phyloP scores from a whole-genome alignment of 2,888 invertebrate genomes.

The Automeris io region DNA sequence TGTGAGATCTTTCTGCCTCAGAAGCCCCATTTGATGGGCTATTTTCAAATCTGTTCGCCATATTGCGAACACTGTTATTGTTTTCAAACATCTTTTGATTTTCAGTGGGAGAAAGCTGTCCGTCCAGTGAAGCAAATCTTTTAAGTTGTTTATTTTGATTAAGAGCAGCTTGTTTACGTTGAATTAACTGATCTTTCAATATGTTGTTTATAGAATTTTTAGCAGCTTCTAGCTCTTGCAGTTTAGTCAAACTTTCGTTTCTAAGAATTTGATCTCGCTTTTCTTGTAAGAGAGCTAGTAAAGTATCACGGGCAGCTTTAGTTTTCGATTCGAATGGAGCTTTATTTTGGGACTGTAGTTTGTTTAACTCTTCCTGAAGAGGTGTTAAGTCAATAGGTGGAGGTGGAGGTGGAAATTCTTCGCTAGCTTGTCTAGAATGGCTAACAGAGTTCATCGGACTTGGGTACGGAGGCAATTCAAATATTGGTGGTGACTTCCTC shows the following conservation, averaged over 20 bases:
- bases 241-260: slow-evolving; percentile 46
- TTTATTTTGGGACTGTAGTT: slow-evolving; percentile 49
- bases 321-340: slow-evolving; percentile 17
- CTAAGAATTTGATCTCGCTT: slow-evolving; percentile 78
- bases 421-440: slow-evolving; percentile 91
- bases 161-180: slow-evolving; percentile 70
- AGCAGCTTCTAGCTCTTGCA: slow-evolving; percentile 41
- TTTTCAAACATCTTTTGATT: slow-evolving; percentile 32
- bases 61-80: slow-evolving; percentile 81
- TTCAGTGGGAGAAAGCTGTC: slow-evolving; percentile 50
- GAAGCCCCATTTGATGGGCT: slow-evolving; percentile 35
- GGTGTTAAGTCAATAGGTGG: slow-evolving; percentile 84
- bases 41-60: slow-evolving; percentile 88
- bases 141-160: slow-evolving; percentile 37
- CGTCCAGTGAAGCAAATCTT: slow-evolving; percentile 53
- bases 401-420: slow-evolving; percentile 94
- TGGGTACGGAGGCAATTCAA: slow-evolving; percentile 88
- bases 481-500: slow-evolving; percentile 59
- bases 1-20: slow-evolving; percentile 55
- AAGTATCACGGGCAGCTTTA: slow-evolving; percentile 56
- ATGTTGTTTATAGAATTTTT: slow-evolving; percentile 78
- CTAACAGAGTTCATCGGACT: slow-evolving; percentile 85
- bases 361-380: slow-evolving; percentile 77
- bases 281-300: slow-evolving; percentile 80
- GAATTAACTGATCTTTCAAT: slow-evolving; percentile 80